Percentiles rank a stretch among this genome's conserved stretches.
Conservation (phyloP, 2,888 invertebrate species). For the Nymphalis c-album region DNA sequence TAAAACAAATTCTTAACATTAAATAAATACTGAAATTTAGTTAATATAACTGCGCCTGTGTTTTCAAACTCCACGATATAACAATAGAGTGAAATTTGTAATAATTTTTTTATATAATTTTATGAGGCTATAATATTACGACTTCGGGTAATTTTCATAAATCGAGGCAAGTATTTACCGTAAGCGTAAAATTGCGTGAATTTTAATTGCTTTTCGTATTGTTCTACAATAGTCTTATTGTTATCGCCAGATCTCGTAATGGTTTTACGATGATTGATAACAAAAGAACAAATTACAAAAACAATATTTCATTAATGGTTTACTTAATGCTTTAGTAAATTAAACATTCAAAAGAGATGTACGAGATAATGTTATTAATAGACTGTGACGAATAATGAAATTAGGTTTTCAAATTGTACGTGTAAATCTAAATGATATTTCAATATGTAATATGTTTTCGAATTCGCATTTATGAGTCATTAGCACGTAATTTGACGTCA, state of each 20-base stretch:
- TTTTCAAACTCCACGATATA: slow-evolving; percentile 17
- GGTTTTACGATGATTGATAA: slow-evolving; percentile 43
- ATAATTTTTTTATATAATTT: slow-evolving; percentile 18
- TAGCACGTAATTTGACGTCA: slow-evolving; percentile 16
- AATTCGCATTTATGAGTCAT: slow-evolving; percentile 13
- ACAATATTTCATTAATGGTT: slow-evolving; percentile 31
- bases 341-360: slow-evolving; percentile 7
- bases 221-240: slow-evolving; percentile 44
- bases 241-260: slow-evolving; percentile 44
- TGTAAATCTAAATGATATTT: slow-evolving; percentile 7
- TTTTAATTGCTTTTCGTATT: slow-evolving; percentile 47
- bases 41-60: slow-evolving; percentile 20
- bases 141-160: slow-evolving; percentile 28
- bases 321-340: slow-evolving; percentile 23
- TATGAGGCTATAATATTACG: slow-evolving; percentile 20
- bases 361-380: slow-evolving; percentile 6
- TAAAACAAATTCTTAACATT: slow-evolving; percentile 22
- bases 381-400: not conserved
- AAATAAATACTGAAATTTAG: slow-evolving; percentile 20
- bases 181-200: slow-evolving; percentile 50
- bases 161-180: slow-evolving; percentile 43
- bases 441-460: slow-evolving; percentile 9
- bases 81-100: slow-evolving; percentile 22
- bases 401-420: slow-evolving; percentile 1
- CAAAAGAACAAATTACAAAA: slow-evolving; percentile 37